Evolutionary conservation across 2,888 invertebrate genomes (phyloP).

Genomic region (Hedychridium roseum): DNA sequence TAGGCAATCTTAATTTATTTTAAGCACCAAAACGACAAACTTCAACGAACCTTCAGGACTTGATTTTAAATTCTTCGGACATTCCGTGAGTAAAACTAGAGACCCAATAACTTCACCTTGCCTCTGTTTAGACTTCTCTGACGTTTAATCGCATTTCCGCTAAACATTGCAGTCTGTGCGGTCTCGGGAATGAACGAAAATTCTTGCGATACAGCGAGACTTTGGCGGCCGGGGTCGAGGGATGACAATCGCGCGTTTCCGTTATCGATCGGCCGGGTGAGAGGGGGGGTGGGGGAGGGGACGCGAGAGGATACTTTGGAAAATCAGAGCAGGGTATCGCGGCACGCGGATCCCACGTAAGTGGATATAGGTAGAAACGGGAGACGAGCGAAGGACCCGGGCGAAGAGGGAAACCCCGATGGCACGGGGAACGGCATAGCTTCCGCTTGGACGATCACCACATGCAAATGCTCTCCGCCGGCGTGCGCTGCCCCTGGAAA

Average conservation of each 20-base stretch:
- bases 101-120: no score
- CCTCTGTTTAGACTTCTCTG: no score
- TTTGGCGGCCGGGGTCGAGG: conserved; percentile 13
- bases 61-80: no score
- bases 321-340: conserved; percentile 1
- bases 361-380: conserved; percentile 14
- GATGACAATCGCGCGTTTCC: neutral
- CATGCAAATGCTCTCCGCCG: conserved; percentile 58
- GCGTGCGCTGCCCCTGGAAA: conserved; percentile 26
- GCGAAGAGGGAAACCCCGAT: conserved; percentile 42
- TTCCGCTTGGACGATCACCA: conserved; percentile 58
- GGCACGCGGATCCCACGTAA: neutral
- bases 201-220: no score
- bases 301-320: neutral
- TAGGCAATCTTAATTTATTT: no score
- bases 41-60: no score
- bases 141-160: no score
- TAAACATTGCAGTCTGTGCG: no score
- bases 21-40: no score
- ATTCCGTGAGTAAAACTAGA: no score
- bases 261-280: neutral
- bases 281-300: neutral
- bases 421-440: conserved; percentile 35
- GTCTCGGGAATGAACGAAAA: no score
- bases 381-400: conserved; percentile 31